phyloP scores from a whole-genome alignment of 2,113 vertebrate species.

The Pseudopipra pipra region DNA sequence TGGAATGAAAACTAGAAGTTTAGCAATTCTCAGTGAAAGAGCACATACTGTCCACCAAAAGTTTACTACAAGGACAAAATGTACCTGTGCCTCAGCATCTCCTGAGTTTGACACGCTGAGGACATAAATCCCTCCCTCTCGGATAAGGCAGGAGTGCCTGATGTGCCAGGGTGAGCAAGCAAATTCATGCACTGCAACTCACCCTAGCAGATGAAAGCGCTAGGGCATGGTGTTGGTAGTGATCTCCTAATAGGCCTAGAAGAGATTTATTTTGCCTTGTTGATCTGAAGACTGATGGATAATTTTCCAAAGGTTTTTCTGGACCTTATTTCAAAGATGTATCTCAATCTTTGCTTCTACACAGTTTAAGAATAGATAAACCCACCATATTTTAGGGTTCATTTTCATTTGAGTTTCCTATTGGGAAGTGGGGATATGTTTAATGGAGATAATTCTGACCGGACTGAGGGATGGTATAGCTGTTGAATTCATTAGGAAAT shows the following conservation, averaged over 20 bases:
- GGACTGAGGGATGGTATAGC: not conserved
- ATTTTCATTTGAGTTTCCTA: not conserved
- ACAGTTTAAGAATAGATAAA: not conserved
- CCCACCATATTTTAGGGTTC: not conserved
- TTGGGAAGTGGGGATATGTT: not conserved
- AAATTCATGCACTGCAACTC: rapidly evolving
- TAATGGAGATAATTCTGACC: slow-evolving; percentile 25
- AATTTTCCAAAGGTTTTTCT: not conserved
- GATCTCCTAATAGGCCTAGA: not conserved
- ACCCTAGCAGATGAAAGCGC: not conserved
- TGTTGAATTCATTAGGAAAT: slow-evolving; percentile 35
- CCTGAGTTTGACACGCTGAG: not conserved
- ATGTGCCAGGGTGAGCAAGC: not conserved
- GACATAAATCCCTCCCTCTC: not conserved
- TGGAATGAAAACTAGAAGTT: not conserved
- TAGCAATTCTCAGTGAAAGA: not conserved
- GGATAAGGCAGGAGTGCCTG: not conserved
- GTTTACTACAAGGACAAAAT: not conserved
- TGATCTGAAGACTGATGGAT: not conserved
- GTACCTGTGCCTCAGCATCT: not conserved
- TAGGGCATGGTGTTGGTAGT: not conserved
- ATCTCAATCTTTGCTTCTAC: not conserved
- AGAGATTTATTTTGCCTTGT: not conserved
- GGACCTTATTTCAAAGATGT: not conserved
- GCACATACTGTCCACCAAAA: not conserved